Base-by-base conservation (phyloP, 2,797 vertebrate species). In the Mormyrus proboscirostris region DNA sequence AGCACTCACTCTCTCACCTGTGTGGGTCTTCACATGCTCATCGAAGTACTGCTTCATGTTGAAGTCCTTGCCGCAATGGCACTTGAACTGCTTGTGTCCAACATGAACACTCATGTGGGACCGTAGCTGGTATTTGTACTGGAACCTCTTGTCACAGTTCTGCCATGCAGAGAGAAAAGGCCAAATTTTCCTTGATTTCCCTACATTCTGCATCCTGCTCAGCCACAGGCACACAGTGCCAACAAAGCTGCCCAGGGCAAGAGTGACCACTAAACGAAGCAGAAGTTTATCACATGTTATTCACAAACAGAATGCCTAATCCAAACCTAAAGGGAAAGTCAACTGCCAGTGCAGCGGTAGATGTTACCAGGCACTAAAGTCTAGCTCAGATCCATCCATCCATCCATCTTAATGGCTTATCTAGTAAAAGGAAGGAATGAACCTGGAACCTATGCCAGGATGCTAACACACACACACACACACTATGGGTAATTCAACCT, bases 1-100 rank as follows among this genome's bases (percentile, higher is more conserved):
- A 73, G 25, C 65, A 14, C 1, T 33, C 29, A 0, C 65, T 73
- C 65, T 14, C 96, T 97, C 95, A 99, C 98, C 98, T 95, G 98
- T 99, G 95, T 99, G 98, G 3, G 98, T 99, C 94, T 99, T 99
- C 98, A 99, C 98, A 96, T 99, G 98, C 92, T 99, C 98, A 3
- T 99, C 98, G 19, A 99, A 99, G 96, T 99, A 99, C 96, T 99
- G 98, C 92, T 99, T 99, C 98, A 99, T 99, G 95, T 98, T 99
- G 96, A 99, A 99, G 95, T 99, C 98, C 94, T 99, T 99, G 93
- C 98, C 98, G 3, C 98, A 99, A 93, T 99, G 98, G 95, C 98
- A 99, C 98, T 99, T 99, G 95, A 99, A 99, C 95, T 99, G 98
- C 59, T 99, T 99, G 96, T 99, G 98, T 89, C 98, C 98, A 3